phyloP scores from a whole-genome alignment of 2,888 invertebrate species.

The Andrena trimmerana region DNA sequence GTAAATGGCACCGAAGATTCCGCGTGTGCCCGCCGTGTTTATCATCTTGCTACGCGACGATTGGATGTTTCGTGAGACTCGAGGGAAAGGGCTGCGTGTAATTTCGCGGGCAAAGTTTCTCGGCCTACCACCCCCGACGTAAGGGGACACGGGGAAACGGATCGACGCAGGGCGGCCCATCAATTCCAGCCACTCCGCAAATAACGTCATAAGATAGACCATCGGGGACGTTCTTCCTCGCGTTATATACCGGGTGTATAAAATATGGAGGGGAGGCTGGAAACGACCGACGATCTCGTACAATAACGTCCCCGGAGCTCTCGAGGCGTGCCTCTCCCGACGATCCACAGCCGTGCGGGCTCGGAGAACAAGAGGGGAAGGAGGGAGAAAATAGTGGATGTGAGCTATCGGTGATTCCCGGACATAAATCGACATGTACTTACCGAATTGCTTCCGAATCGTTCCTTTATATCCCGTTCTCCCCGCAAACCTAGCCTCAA shows the following conservation, averaged over 20 bases:
- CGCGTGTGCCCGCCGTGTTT: slow-evolving; percentile 16
- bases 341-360: slow-evolving; percentile 39
- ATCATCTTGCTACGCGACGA: slow-evolving; percentile 47
- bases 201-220: slow-evolving; percentile 77
- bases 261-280: slow-evolving; percentile 72
- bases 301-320: slow-evolving; percentile 77
- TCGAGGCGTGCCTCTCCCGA: slow-evolving; percentile 55
- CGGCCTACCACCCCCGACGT: slow-evolving; percentile 20
- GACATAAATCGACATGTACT: slow-evolving; percentile 84
- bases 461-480: slow-evolving; percentile 79
- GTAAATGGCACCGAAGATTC: slow-evolving; percentile 65
- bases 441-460: slow-evolving; percentile 84
- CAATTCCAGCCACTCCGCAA: slow-evolving; percentile 75
- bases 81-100: slow-evolving; percentile 51
- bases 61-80: slow-evolving; percentile 56
- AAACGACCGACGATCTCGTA: slow-evolving; percentile 73
- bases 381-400: slow-evolving; percentile 70
- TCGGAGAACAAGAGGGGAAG: slow-evolving; percentile 14
- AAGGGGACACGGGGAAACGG: slow-evolving; percentile 52
- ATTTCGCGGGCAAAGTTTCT: slow-evolving; percentile 51
- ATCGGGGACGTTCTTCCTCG: slow-evolving; percentile 69
- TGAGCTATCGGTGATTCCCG: slow-evolving; percentile 81
- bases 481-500: slow-evolving; percentile 64
- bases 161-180: slow-evolving; percentile 68
- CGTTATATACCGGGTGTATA: slow-evolving; percentile 73